These are phyloP conservation scores for Synchiropus splendidus DNA, from an alignment of 2,113 vertebrate species.

Conservation along the genomic window DNA sequence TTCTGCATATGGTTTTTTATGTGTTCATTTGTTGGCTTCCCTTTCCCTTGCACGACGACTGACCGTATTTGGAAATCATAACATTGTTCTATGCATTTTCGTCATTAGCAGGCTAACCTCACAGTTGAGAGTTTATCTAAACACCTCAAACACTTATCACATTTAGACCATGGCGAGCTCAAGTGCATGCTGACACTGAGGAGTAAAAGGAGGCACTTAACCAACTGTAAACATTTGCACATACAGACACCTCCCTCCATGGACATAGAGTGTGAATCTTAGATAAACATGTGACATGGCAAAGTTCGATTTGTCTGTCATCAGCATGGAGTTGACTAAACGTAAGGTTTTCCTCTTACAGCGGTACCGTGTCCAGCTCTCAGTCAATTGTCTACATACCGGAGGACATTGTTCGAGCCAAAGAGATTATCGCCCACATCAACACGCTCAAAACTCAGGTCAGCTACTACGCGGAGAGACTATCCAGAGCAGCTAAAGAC, in stretches of 20 bases:
- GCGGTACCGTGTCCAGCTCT: constrained; percentile 78
- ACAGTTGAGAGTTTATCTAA: no score
- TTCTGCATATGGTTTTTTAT: constrained; percentile 18
- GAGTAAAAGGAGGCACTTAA: no score
- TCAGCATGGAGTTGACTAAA: background rate
- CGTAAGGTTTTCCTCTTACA: constrained; percentile 7
- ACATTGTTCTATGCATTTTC: no score
- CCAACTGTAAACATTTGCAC: no score
- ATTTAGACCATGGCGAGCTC: no score
- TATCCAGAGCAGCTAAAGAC: constrained; percentile 91
- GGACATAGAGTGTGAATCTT: no score
- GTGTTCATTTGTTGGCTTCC: constrained; percentile 14
- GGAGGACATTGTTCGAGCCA: constrained; percentile 86
- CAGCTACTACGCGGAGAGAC: constrained; percentile 92
- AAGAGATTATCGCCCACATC: constrained; percentile 95
- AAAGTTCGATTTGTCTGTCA: background rate
- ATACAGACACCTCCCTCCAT: no score
- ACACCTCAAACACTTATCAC: no score
- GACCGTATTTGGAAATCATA: background rate
- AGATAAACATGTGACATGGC: no score
- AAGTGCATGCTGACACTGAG: no score
- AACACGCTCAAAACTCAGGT: constrained; percentile 97
- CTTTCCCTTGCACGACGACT: background rate
- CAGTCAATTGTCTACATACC: constrained; percentile 93
- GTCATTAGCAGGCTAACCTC: no score